phyloP scores from a whole-genome alignment of 2,113 vertebrate genomes.

The Apodemus speciosus region DNA sequence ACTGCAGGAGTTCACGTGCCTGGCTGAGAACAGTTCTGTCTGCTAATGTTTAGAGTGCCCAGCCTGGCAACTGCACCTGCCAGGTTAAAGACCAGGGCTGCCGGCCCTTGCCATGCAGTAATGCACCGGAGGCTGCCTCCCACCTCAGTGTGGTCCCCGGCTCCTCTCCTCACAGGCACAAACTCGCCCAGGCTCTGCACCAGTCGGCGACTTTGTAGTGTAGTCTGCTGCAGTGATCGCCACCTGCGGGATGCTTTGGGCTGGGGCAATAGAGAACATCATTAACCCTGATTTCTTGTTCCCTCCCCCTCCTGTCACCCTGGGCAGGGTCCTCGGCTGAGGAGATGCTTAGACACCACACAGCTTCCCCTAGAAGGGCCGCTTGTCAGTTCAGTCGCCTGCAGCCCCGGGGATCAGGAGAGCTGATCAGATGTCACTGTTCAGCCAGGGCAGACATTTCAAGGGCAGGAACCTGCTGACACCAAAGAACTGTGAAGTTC shows the following conservation, averaged over 20 bases:
- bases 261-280: background rate
- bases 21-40: background rate
- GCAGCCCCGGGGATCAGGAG: background rate
- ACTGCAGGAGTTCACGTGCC: background rate
- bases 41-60: background rate
- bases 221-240: background rate
- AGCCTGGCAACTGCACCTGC: background rate
- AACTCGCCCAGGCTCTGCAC: background rate
- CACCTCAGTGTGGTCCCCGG: background rate
- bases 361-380: background rate
- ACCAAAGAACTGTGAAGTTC: too few relatives aligned
- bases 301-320: background rate
- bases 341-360: background rate
- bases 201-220: background rate
- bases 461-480: background rate
- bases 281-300: background rate
- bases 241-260: background rate
- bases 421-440: background rate
- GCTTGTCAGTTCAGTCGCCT: background rate
- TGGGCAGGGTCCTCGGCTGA: background rate
- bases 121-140: background rate
- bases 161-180: background rate
- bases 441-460: background rate
- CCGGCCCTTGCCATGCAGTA: background rate
- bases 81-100: background rate